These are phyloP conservation scores for Polyergus mexicanus DNA, from an alignment of 1,140 invertebrate species.

Conservation along the genomic window DNA sequence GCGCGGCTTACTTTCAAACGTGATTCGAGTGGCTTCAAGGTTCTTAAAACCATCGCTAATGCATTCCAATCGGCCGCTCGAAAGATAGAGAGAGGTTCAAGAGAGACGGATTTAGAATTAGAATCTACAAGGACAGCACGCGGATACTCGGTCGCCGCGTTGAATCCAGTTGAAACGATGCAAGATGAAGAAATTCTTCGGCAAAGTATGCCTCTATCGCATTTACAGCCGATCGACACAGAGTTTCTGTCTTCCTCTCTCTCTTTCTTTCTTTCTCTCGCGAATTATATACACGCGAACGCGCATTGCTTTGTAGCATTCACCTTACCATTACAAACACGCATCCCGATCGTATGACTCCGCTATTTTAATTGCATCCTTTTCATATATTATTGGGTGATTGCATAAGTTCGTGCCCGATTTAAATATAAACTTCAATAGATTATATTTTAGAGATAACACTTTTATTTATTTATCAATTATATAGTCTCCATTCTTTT, in stretches of 20 bases:
- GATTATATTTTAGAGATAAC: no score
- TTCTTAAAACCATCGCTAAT: slow-evolving; percentile 77
- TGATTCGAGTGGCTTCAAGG: slow-evolving; percentile 75
- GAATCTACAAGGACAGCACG: slow-evolving; percentile 76
- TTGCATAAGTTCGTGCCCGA: no score
- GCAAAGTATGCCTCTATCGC: slow-evolving; percentile 60
- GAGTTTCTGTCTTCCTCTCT: slow-evolving; percentile 20
- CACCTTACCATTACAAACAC: slow-evolving; percentile 47
- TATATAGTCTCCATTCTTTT: no score
- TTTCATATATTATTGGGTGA: slow-evolving; percentile 39
- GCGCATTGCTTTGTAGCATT: slow-evolving; percentile 50
- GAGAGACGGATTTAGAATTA: slow-evolving; percentile 78
- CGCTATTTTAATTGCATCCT: slow-evolving; percentile 61
- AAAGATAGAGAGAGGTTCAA: slow-evolving; percentile 77
- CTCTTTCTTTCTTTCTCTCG: neutral
- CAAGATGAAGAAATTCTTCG: slow-evolving; percentile 69
- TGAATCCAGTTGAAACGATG: slow-evolving; percentile 72
- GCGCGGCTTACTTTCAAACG: slow-evolving; percentile 76
- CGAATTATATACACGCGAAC: neutral
- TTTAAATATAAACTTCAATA: no score
- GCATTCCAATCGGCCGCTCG: slow-evolving; percentile 76
- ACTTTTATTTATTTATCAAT: no score
- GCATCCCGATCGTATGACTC: slow-evolving; percentile 52
- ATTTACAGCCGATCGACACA: slow-evolving; percentile 48
- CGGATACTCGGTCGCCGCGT: slow-evolving; percentile 71